phyloP scores from a whole-genome alignment of 2,113 vertebrate species.

The Upupa epops region DNA sequence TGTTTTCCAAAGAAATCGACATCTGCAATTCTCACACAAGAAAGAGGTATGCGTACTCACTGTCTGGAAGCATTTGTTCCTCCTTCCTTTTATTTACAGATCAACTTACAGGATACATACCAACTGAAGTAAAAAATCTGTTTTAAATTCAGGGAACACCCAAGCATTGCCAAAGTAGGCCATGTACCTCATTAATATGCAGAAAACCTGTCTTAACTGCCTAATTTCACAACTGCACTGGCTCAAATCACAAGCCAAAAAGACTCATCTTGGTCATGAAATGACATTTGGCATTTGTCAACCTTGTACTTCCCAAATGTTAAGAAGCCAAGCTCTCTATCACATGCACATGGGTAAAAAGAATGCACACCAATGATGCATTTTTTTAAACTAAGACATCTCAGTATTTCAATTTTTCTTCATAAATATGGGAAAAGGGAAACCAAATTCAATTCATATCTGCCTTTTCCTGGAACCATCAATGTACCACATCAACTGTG shows the following conservation, averaged over 20 bases:
- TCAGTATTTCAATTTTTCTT: neutral
- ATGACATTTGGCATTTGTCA: neutral
- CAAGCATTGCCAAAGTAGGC: neutral
- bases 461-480: neutral
- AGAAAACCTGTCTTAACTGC: neutral
- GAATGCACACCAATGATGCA: neutral
- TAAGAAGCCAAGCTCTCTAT: neutral
- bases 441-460: neutral
- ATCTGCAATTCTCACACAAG: neutral
- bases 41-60: neutral
- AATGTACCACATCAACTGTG: neutral
- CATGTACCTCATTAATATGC: neutral
- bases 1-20: neutral
- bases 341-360: neutral
- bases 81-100: neutral
- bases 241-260: neutral
- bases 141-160: neutral
- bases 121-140: neutral
- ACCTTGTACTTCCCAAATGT: neutral
- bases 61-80: neutral
- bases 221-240: neutral
- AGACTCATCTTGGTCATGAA: neutral
- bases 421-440: neutral
- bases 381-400: neutral
- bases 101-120: neutral